Conservation (phyloP, 1,140 invertebrate species). For the Zophobas morio region DNA sequence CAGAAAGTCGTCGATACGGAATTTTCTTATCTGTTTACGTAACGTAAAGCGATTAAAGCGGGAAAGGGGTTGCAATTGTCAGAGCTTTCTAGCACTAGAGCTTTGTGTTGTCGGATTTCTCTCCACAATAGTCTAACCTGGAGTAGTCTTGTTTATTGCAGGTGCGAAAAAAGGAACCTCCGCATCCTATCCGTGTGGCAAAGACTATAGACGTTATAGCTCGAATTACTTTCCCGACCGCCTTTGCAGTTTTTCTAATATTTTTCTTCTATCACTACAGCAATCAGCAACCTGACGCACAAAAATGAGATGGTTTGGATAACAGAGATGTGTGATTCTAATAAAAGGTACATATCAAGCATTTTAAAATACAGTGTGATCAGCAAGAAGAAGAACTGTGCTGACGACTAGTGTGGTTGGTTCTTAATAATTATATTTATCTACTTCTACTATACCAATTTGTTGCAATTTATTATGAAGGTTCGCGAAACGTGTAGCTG, state of each 20-base stretch:
- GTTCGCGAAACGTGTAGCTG: slow-evolving; percentile 62
- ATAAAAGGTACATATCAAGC: slow-evolving; percentile 54
- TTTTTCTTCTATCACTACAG: slow-evolving; percentile 96
- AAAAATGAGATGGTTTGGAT: slow-evolving; percentile 43
- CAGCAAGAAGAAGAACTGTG: slow-evolving; percentile 19
- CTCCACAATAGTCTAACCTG: slow-evolving; percentile 61
- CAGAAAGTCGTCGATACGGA: background rate
- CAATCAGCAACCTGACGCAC: slow-evolving; percentile 68
- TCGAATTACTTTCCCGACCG: slow-evolving; percentile 91
- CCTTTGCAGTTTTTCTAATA: slow-evolving; percentile 92
- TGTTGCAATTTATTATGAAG: slow-evolving; percentile 52
- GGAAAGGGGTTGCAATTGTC: slow-evolving; percentile 22
- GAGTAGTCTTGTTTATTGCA: slow-evolving; percentile 72
- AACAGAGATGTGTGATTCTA: slow-evolving; percentile 17
- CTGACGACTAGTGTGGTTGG: slow-evolving; percentile 35
- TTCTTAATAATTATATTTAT: slow-evolving; percentile 41
- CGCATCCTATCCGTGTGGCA: slow-evolving; percentile 91
- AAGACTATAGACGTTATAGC: slow-evolving; percentile 96
- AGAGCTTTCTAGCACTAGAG: slow-evolving; percentile 30
- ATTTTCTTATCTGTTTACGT: background rate
- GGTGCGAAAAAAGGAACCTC: slow-evolving; percentile 90
- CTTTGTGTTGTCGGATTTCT: slow-evolving; percentile 32
- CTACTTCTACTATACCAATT: slow-evolving; percentile 49
- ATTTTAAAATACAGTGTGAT: slow-evolving; percentile 49
- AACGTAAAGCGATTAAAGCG: background rate